Evolutionary conservation across 2,113 vertebrate species (phyloP).

Genomic region (Oncorhynchus nerka): DNA sequence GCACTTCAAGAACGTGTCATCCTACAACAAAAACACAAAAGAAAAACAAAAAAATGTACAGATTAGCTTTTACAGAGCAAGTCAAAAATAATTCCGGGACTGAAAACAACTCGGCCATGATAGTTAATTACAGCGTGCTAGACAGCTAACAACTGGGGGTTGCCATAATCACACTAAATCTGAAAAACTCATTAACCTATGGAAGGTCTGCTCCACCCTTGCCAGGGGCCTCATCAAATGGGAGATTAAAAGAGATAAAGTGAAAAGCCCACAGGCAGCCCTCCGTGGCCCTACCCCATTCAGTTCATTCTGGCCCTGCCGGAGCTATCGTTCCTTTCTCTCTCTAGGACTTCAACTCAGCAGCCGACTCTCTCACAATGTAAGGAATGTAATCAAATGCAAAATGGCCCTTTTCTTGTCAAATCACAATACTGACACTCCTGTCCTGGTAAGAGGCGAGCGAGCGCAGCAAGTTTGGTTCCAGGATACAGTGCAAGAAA

Average conservation of each 20-base stretch:
- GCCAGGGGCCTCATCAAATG: conserved; percentile 42
- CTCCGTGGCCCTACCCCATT: conserved; percentile 24
- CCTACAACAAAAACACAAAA: conserved; percentile 3
- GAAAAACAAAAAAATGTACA: neutral
- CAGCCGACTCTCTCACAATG: conserved; percentile 47
- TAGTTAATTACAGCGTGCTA: conserved; percentile 3
- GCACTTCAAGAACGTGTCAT: conserved; percentile 31
- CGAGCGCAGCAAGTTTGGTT: conserved; percentile 25
- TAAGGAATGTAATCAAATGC: conserved; percentile 65
- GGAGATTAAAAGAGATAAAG: conserved; percentile 34
- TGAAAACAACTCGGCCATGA: conserved; percentile 8
- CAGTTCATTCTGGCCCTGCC: conserved; percentile 13
- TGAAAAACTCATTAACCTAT: conserved; percentile 50
- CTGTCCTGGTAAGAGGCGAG: neutral
- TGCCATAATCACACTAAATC: conserved; percentile 1
- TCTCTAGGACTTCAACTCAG: conserved; percentile 37
- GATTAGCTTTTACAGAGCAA: no score
- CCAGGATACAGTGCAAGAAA: conserved; percentile 19
- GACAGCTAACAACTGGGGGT: conserved; percentile 4
- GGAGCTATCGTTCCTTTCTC: conserved; percentile 12
- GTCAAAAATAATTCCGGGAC: neutral
- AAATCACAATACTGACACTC: conserved; percentile 32
- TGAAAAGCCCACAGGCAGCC: neutral
- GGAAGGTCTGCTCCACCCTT: conserved; percentile 24
- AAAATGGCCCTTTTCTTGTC: conserved; percentile 51